These are phyloP conservation scores for Anhinga rufa DNA, from an alignment of 2,113 vertebrate genomes.

Conservation along the genomic window DNA sequence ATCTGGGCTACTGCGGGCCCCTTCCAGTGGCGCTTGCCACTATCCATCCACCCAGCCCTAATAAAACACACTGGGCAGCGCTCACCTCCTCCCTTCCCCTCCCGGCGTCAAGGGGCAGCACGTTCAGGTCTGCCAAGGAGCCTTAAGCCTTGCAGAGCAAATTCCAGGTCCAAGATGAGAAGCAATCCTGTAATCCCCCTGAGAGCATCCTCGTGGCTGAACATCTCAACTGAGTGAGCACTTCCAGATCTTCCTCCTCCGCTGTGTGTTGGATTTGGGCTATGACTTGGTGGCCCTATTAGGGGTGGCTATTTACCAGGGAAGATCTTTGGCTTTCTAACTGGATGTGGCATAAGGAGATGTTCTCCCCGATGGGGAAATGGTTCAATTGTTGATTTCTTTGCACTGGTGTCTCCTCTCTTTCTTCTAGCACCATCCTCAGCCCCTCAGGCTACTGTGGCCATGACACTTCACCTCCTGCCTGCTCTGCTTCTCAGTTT, in stretches of 20 bases:
- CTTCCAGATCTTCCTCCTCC: not conserved
- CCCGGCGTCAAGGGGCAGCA: not conserved
- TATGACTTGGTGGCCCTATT: not conserved
- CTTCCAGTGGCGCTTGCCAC: not conserved
- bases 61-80: not conserved
- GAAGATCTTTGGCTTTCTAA: too few species aligned
- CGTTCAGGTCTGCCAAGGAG: not conserved
- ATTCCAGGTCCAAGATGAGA: not conserved
- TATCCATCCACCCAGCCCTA: not conserved
- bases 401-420: not conserved
- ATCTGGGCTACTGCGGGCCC: not conserved
- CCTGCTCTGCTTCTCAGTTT: not conserved
- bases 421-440: not conserved
- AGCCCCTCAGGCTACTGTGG: not conserved
- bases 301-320: not conserved
- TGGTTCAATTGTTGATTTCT: rapidly evolving
- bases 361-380: not conserved
- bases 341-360: not conserved
- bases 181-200: not conserved
- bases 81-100: not conserved
- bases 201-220: not conserved
- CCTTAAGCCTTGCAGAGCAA: not conserved
- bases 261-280: not conserved
- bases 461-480: not conserved
- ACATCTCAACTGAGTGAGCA: rapidly evolving